Evolutionary conservation across 2,797 vertebrate genomes (phyloP).

Genomic region (Scleropages formosus): DNA sequence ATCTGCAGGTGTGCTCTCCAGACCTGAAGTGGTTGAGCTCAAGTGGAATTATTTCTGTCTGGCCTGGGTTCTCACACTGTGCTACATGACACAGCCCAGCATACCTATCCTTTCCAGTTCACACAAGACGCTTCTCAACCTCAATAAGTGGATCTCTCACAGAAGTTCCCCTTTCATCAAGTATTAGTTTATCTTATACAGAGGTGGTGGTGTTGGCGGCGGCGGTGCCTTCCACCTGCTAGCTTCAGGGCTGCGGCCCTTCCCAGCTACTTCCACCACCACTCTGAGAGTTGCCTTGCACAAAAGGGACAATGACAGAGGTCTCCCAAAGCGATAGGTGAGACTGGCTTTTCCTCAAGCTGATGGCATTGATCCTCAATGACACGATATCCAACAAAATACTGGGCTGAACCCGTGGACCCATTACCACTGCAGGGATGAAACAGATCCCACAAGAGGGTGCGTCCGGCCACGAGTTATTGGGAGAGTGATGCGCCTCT

Average conservation of each 20-base stretch:
- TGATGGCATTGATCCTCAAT: slow-evolving; percentile 35
- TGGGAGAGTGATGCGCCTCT: slow-evolving; percentile 28
- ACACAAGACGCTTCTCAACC: neutral
- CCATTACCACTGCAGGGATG: slow-evolving; percentile 30
- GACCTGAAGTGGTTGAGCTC: no score
- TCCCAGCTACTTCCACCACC: neutral
- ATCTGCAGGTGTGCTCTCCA: neutral
- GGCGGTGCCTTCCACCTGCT: no score
- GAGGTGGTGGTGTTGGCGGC: no score
- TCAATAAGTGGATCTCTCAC: neutral
- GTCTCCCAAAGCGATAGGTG: neutral
- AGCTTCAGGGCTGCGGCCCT: neutral
- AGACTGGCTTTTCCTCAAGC: slow-evolving; percentile 5
- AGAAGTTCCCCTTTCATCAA: neutral
- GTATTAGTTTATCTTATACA: neutral
- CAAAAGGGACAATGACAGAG: neutral
- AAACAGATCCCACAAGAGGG: slow-evolving; percentile 8
- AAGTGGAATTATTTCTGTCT: no score
- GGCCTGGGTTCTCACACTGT: neutral
- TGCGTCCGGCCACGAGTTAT: slow-evolving; percentile 21
- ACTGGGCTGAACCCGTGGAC: slow-evolving; percentile 30
- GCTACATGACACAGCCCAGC: neutral
- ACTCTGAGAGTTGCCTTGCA: neutral
- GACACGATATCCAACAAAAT: slow-evolving; percentile 31
- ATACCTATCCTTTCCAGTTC: neutral